Percentiles rank a stretch among this genome's conserved stretches.
Conservation (phyloP, 64 coral and sea anemone genomes). For the Astreopora myriophthalma region DNA sequence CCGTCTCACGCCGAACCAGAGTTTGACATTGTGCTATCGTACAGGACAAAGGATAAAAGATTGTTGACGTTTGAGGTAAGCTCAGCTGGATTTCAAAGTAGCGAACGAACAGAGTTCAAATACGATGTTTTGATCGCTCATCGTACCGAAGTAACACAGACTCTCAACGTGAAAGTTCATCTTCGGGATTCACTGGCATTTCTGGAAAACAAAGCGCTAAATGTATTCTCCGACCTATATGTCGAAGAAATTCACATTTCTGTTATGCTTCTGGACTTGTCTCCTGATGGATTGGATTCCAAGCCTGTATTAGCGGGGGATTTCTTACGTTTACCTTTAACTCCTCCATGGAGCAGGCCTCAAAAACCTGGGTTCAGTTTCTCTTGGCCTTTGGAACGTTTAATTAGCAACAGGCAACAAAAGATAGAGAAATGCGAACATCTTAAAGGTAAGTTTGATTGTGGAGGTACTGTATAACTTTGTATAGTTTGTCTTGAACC, state of each 20-base stretch:
- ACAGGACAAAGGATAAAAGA: slow-evolving; percentile 63
- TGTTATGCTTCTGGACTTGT: slow-evolving; percentile 49
- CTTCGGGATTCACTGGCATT: slow-evolving; percentile 80
- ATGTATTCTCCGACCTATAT: slow-evolving; percentile 81
- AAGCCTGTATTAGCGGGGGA: slow-evolving; percentile 67
- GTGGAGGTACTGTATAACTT: no score
- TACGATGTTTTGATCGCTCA: slow-evolving; percentile 47
- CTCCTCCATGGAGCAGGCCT: slow-evolving; percentile 68
- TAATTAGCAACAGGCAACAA: slow-evolving; percentile 30
- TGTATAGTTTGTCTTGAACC: no score
- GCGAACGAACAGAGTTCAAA: slow-evolving; percentile 57
- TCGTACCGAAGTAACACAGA: slow-evolving; percentile 41
- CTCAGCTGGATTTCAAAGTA: slow-evolving; percentile 45
- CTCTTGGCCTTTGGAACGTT: slow-evolving; percentile 58
- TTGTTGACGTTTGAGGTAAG: slow-evolving; percentile 63
- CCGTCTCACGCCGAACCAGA: slow-evolving; percentile 36
- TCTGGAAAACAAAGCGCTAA: slow-evolving; percentile 75
- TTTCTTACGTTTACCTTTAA: slow-evolving; percentile 29
- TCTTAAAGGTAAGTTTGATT: slow-evolving; percentile 76
- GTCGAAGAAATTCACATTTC: slow-evolving; percentile 58
- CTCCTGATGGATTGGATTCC: slow-evolving; percentile 8
- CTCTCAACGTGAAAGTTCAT: slow-evolving; percentile 21
- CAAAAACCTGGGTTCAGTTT: slow-evolving; percentile 84
- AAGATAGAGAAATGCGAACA: slow-evolving; percentile 46
- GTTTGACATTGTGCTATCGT: slow-evolving; percentile 61